Evolutionary conservation across 2,113 vertebrate genomes (phyloP), one percentile per base, ranked within the genome.

Genomic region (Phoxinus phoxinus): DNA sequence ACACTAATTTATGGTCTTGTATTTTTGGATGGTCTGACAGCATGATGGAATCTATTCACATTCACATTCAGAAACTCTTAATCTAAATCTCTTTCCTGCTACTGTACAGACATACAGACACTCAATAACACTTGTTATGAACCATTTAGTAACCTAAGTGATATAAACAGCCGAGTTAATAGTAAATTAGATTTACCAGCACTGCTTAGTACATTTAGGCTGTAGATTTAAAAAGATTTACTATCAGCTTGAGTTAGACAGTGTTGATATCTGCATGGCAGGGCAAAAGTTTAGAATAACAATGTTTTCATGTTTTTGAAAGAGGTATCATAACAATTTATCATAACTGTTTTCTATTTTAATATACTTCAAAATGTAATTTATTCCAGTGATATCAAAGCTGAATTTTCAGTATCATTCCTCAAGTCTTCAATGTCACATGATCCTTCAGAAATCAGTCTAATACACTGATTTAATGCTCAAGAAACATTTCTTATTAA

Each of bases 21-120:
- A 94, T 94, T 93, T 93, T 90, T 94, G 93, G 93, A 91, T 91
- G 87, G 85, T 91, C 84, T 59, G 89, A 91, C 90, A 92, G 90
- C 90, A 90, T 83, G 82, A 86, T 89, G 84, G 81, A 58, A 87
- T 81, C 86, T 85, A 86, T 90, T 91, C 88, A 90, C 91, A 92
- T 88, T 86, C 81, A 89, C 91, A 92, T 88, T 86, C 81, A 89
- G 87, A 77, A n/a, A 84, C 44, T 12, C 89, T 87, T 4, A 17
- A 85, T 89, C 83, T 81, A 88, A 23, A 74, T 15, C 37, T 74
- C 83, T 89, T 83, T 76, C 48, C 69, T 46, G 27, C n/a, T 80
- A 63, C 41, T 74, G 1, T 48, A 53, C 61, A 11, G 69, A 73
- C 21, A 88, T 35, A 75, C 56, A 82, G 67, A 46, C 59, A 76